Percentiles rank a stretch among this genome's conserved stretches.
Evolutionary conservation across 2,113 vertebrate genomes (phyloP).

Genomic region (Penelope pileata): DNA sequence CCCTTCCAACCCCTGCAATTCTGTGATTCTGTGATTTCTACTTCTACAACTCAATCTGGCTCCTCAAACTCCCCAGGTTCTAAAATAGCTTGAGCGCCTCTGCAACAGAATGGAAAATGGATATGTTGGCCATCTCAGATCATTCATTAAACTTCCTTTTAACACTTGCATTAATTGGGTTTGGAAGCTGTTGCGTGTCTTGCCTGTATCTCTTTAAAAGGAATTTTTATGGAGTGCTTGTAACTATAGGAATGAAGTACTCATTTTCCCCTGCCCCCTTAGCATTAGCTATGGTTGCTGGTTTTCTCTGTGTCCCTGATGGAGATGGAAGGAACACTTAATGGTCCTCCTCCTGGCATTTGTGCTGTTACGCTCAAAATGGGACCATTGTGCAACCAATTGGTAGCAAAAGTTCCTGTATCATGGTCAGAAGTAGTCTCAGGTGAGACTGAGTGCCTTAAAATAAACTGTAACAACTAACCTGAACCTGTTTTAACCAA

Average conservation of each 20-base stretch:
- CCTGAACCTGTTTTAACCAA: background rate
- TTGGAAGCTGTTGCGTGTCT: background rate
- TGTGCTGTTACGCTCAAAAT: background rate
- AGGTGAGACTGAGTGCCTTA: background rate
- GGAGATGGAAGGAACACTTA: background rate
- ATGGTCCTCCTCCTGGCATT: constrained; percentile 1
- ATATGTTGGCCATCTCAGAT: background rate
- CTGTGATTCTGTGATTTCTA: background rate
- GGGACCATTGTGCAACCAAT: background rate
- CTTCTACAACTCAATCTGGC: background rate
- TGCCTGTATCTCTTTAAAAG: background rate
- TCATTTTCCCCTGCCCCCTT: background rate
- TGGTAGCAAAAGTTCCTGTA: constrained; percentile 2
- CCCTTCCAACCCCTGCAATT: too few relatives aligned
- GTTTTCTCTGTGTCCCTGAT: background rate
- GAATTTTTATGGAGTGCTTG: rapidly evolving
- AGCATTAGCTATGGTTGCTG: background rate
- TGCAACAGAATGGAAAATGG: background rate
- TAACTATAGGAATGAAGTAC: background rate
- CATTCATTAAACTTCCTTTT: background rate
- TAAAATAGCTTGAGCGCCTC: background rate
- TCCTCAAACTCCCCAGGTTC: background rate
- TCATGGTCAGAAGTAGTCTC: background rate
- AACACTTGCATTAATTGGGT: background rate
- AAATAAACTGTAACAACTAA: constrained; percentile 31